Evolutionary conservation across 2,888 invertebrate genomes (phyloP).

Genomic region (Dolichopus griseipennis): DNA sequence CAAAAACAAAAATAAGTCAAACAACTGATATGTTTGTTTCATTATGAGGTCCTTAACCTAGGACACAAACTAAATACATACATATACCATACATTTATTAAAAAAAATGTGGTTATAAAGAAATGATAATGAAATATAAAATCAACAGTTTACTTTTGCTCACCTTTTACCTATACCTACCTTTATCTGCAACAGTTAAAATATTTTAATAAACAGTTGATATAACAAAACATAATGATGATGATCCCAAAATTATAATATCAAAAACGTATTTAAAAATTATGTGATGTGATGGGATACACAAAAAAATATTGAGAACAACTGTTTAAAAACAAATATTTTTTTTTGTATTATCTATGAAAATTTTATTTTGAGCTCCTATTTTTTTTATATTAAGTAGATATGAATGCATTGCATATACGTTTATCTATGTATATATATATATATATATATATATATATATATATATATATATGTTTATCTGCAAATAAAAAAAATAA

Average conservation of each 20-base stretch:
- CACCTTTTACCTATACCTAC: too few species aligned
- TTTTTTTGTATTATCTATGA: not conserved
- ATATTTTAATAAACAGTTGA: not conserved
- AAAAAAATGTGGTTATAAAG: too few species aligned
- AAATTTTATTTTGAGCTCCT: not conserved
- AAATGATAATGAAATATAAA: too few species aligned
- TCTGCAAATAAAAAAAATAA: not conserved
- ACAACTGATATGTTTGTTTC: not conserved
- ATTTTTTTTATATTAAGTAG: too few species aligned
- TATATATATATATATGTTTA: not conserved
- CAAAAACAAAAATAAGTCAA: not conserved
- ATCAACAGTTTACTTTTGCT: too few species aligned
- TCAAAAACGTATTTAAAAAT: too few species aligned
- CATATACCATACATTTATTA: too few species aligned
- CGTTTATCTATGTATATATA: not conserved
- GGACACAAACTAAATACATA: too few species aligned
- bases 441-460: not conserved
- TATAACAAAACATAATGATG: not conserved
- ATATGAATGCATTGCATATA: not conserved
- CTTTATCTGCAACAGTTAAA: not conserved
- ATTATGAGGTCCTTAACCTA: not conserved
- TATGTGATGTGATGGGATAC: too few species aligned
- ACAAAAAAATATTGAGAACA: not conserved
- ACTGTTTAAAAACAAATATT: constrained; percentile 4
- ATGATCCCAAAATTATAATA: too few species aligned